These are phyloP conservation scores for Cephus runcator DNA, from an alignment of 2,888 invertebrate genomes.

Conservation along the genomic window DNA sequence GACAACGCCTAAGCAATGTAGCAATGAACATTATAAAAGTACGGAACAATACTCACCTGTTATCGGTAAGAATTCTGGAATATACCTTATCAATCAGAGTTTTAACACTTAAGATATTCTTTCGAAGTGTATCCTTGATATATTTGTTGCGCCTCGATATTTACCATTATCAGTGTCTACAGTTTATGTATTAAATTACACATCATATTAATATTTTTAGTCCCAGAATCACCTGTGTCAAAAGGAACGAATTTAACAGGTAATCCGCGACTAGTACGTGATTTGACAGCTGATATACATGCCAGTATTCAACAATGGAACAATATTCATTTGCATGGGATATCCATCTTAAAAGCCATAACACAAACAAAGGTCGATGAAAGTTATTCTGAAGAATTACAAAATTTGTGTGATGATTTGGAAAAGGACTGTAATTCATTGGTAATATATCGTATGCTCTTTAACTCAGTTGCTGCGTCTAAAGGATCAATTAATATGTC, in stretches of 20 bases:
- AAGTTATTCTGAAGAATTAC: constrained; percentile 44
- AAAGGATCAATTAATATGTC: not conserved
- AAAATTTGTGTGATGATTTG: constrained; percentile 48
- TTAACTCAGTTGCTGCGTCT: not conserved
- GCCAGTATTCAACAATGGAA: constrained; percentile 70
- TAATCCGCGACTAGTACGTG: constrained; percentile 68
- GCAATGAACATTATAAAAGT: not conserved
- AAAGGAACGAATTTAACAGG: constrained; percentile 69
- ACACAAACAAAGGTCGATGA: constrained; percentile 40
- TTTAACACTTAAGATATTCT: not conserved
- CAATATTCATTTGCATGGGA: constrained; percentile 64
- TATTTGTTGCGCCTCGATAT: not conserved
- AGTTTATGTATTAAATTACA: constrained; percentile 11
- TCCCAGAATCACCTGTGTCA: constrained; percentile 27
- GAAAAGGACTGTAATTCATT: constrained; percentile 45
- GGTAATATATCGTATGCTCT: constrained; percentile 33
- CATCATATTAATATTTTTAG: not conserved
- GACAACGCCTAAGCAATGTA: constrained; percentile 13
- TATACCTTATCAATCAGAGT: not conserved
- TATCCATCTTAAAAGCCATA: constrained; percentile 62
- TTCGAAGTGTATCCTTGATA: not conserved
- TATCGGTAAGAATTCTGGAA: constrained; percentile 27
- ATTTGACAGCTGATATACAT: constrained; percentile 69
- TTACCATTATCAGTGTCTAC: not conserved
- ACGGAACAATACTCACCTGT: constrained; percentile 32